Evolutionary conservation across 2,888 invertebrate species (phyloP).

Genomic region (Pandemis corylana): DNA sequence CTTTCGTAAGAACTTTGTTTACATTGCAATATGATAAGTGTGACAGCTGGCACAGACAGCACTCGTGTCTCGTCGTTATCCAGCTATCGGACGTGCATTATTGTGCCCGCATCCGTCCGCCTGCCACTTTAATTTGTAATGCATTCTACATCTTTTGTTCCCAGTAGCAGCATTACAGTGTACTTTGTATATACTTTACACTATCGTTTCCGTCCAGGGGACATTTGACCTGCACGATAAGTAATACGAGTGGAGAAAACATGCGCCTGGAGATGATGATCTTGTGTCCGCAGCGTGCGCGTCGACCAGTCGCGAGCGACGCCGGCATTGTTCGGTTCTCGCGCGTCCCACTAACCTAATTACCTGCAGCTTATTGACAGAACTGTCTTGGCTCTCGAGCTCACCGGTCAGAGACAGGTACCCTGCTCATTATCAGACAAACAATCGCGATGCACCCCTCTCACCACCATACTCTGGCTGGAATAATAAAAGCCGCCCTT

Average conservation of each 20-base stretch:
- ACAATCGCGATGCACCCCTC: slow-evolving; percentile 15
- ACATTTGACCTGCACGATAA: slow-evolving; percentile 51
- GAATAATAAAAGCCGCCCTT: slow-evolving; percentile 33
- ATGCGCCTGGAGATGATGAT: slow-evolving; percentile 43
- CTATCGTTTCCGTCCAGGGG: slow-evolving; percentile 36
- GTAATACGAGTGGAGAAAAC: slow-evolving; percentile 42
- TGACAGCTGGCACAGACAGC: slow-evolving; percentile 56
- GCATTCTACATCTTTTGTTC: slow-evolving; percentile 16
- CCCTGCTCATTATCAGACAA: slow-evolving; percentile 46
- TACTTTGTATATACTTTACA: background rate
- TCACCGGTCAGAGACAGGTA: slow-evolving; percentile 64
- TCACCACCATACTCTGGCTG: background rate
- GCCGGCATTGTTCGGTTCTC: slow-evolving; percentile 70
- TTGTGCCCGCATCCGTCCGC: slow-evolving; percentile 53
- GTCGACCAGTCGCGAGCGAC: slow-evolving; percentile 52
- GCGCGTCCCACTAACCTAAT: slow-evolving; percentile 80
- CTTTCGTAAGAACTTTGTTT: slow-evolving; percentile 49
- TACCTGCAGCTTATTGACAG: slow-evolving; percentile 79
- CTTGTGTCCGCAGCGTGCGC: slow-evolving; percentile 57
- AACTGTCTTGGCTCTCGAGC: slow-evolving; percentile 77
- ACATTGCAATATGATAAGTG: slow-evolving; percentile 62
- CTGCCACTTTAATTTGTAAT: slow-evolving; percentile 25
- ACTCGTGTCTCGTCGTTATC: slow-evolving; percentile 52
- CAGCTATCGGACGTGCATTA: slow-evolving; percentile 56
- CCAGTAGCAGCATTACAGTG: background rate